These are phyloP conservation scores for Scaptomyza polygonia DNA, from an alignment of 2,888 invertebrate genomes.

Conservation along the genomic window DNA sequence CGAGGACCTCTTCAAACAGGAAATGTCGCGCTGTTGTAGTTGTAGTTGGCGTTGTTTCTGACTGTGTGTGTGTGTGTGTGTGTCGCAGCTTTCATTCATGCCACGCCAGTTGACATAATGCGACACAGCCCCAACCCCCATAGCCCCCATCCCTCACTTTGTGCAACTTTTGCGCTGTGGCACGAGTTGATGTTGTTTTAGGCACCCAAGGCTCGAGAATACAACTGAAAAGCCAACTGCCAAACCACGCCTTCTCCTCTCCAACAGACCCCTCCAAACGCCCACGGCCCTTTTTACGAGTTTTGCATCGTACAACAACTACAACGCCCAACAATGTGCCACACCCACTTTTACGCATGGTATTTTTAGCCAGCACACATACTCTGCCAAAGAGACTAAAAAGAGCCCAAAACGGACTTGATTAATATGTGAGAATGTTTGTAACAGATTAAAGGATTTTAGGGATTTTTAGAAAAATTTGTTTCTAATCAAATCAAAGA, in stretches of 20 bases:
- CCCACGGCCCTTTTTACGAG: slow-evolving; percentile 11
- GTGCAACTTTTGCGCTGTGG: slow-evolving; percentile 26
- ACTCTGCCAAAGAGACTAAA: not conserved
- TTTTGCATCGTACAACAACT: slow-evolving; percentile 16
- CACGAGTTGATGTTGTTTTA: slow-evolving; percentile 9
- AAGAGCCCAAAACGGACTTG: not conserved
- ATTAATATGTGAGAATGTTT: not conserved
- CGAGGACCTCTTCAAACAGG: slow-evolving; percentile 18
- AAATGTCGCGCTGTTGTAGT: slow-evolving; percentile 33
- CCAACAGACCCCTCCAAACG: not conserved
- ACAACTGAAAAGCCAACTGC: slow-evolving; percentile 28
- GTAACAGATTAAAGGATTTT: no score
- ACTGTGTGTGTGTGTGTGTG: slow-evolving; percentile 47
- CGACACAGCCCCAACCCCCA: slow-evolving; percentile 46
- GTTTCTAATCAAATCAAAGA: no score
- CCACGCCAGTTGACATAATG: slow-evolving; percentile 75
- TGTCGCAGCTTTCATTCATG: slow-evolving; percentile 71
- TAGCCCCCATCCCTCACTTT: slow-evolving; percentile 8
- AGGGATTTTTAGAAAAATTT: not conserved
- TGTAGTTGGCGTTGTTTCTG: slow-evolving; percentile 43
- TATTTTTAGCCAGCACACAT: slow-evolving; percentile 45
- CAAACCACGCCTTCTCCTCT: not conserved
- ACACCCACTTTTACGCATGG: slow-evolving; percentile 35
- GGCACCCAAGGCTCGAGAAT: slow-evolving; percentile 21
- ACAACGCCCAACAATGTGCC: slow-evolving; percentile 10